Conservation (phyloP, 2,888 invertebrate species). For the Cecidostiba fungosa region DNA sequence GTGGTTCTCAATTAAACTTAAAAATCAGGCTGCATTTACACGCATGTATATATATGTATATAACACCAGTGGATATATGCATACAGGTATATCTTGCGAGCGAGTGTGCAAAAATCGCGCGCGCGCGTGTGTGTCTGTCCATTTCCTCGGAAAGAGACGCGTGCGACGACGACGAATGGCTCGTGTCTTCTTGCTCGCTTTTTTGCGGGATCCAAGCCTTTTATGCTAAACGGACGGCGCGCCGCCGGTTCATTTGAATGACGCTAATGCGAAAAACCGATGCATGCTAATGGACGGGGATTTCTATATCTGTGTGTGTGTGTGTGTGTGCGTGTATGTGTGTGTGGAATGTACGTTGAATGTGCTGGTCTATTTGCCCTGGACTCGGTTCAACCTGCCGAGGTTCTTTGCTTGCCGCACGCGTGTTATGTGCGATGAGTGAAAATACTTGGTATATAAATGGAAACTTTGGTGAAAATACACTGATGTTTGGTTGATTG, state of each 20-base stretch:
- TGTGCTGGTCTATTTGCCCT: neutral
- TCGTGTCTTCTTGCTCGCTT: neutral
- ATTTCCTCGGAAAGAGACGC: conserved; percentile 43
- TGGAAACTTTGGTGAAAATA: neutral
- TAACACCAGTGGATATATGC: too few species aligned
- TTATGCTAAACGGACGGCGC: conserved; percentile 76
- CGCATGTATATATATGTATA: neutral
- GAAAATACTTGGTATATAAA: neutral
- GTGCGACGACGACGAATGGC: neutral
- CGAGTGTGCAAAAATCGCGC: neutral
- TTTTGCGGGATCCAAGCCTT: conserved; percentile 69
- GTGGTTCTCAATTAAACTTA: neutral
- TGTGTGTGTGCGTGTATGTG: neutral
- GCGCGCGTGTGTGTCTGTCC: neutral
- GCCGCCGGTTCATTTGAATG: conserved; percentile 77
- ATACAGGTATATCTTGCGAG: too few species aligned
- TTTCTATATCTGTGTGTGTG: neutral
- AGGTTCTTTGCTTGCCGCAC: conserved; percentile 37
- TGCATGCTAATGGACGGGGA: conserved; percentile 76
- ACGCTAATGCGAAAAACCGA: conserved; percentile 79
- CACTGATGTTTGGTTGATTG: neutral
- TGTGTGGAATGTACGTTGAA: conserved; percentile 3
- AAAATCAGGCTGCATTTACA: neutral
- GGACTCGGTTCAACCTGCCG: neutral
- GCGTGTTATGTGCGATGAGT: neutral